Base-by-base conservation (phyloP, 2,888 invertebrate species). In the Gibbula magus region DNA sequence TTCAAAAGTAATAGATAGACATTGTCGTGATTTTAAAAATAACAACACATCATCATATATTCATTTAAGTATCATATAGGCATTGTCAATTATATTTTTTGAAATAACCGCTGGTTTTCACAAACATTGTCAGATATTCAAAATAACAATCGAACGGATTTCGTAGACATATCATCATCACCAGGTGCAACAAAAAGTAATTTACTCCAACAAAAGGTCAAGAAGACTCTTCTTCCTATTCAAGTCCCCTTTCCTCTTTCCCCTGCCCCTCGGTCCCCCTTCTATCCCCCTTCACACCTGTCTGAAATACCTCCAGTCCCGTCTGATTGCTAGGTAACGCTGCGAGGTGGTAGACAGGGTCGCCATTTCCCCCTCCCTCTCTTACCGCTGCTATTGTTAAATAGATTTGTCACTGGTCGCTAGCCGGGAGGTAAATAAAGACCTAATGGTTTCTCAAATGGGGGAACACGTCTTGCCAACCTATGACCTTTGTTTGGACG, bases 371-470 rank as follows among this genome's bases (percentile, higher is more conserved):
- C 20, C 29, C 70, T n/a, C 39, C 35, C 35, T 10, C 70, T 70
- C 70, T 70, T 32, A 39, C 29, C 39, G 70, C 20, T 10, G 29
- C 35, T 70, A 70, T 70, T 70, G 70, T 70, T 29, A 70, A 70
- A 70, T 70, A 70, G 70, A 70, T 70, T 70, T 70, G 70, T 39
- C 35, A 29, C 70, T 35, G 35, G 29, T 39, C 35, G 29, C 35
- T 32, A 35, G 70, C 70, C 20, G 39, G 39, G 32, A 70, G 20
- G 70, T 70, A 70, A 70, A 70, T 70, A 70, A 70, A 39, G 39
- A 20, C 70, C 29, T 70, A 70, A 70, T 70, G 70, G 70, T 70
- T 70, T 70, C 70, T 18, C 35, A 70, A 70, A 70, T 70, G 70
- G 32, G 8, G 32, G 70, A 35, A 70, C 70, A 70, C 29, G 70